phyloP scores from a whole-genome alignment of 2,888 invertebrate species.

The Cremastinae sp. region DNA sequence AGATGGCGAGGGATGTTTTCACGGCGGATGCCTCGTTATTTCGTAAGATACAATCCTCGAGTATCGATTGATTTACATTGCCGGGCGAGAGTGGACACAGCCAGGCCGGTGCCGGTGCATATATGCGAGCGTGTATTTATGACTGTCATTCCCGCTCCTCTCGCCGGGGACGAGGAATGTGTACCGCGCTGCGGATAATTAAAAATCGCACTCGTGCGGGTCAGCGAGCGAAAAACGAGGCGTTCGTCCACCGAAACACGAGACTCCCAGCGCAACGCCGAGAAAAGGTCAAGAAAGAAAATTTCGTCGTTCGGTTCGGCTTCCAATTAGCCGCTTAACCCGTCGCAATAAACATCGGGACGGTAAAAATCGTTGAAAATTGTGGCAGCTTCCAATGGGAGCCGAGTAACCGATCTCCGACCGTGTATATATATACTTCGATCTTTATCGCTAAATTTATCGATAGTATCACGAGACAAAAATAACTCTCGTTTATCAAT shows the following conservation, averaged over 20 bases:
- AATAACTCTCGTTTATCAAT: too few relatives aligned
- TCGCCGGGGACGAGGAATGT: not conserved
- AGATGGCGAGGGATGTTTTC: constrained; percentile 16
- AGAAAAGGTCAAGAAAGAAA: constrained; percentile 22
- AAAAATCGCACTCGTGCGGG: constrained; percentile 41
- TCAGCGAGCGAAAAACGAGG: constrained; percentile 9
- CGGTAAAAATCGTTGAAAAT: constrained; percentile 41
- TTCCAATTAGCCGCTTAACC: constrained; percentile 47
- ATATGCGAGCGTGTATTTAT: constrained; percentile 31
- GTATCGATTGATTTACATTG: constrained; percentile 50
- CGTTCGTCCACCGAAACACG: constrained; percentile 29
- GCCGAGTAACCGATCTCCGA: constrained; percentile 5
- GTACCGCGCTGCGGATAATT: constrained; percentile 31
- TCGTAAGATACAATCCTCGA: constrained; percentile 31
- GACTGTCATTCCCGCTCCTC: constrained; percentile 24
- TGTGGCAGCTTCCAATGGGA: constrained; percentile 28
- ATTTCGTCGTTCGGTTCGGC: constrained; percentile 11
- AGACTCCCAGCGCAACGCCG: constrained; percentile 10
- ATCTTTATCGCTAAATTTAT: too few relatives aligned
- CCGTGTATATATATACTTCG: too few relatives aligned
- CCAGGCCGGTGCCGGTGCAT: not conserved
- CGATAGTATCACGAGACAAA: too few relatives aligned
- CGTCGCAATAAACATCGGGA: constrained; percentile 39
- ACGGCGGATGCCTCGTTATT: constrained; percentile 34
- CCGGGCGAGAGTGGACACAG: constrained; percentile 22